Percentiles rank a stretch among this genome's conserved stretches.
These are phyloP conservation scores for Blastobasis adustella DNA, from an alignment of 2,888 invertebrate species.

Conservation along the genomic window DNA sequence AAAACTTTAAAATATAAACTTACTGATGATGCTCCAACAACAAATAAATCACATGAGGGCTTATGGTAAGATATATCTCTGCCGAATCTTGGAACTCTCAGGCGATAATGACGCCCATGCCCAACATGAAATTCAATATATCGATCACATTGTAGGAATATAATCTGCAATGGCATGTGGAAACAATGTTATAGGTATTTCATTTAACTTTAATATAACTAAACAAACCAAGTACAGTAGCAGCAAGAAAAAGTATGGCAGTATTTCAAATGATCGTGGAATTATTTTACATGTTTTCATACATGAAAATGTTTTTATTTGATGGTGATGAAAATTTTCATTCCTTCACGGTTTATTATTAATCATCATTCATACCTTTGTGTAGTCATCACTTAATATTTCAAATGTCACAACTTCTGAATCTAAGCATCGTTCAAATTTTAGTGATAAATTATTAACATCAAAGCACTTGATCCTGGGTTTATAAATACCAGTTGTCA, in stretches of 20 bases:
- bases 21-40: conserved; percentile 91
- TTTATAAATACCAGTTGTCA: conserved; percentile 96
- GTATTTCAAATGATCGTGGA: too few relatives aligned
- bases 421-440: conserved; percentile 98
- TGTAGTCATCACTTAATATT: conserved; percentile 95
- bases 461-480: conserved; percentile 97
- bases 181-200: neutral
- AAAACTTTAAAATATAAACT: conserved; percentile 19
- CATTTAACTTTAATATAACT: neutral
- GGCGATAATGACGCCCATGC: conserved; percentile 91
- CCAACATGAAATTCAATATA: conserved; percentile 97
- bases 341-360: too few relatives aligned
- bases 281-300: too few relatives aligned
- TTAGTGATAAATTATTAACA: conserved; percentile 94
- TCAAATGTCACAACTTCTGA: conserved; percentile 96
- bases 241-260: too few relatives aligned
- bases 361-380: conserved; percentile 78
- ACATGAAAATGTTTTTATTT: too few relatives aligned
- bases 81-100: conserved; percentile 96
- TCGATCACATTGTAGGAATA: conserved; percentile 88
- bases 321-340: too few relatives aligned
- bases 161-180: conserved; percentile 77
- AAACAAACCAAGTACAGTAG: neutral
- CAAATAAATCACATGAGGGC: conserved; percentile 92
- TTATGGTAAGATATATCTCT: conserved; percentile 94